Percentiles rank a stretch among this genome's conserved stretches.
Evolutionary conservation across 1,140 invertebrate species (phyloP).

Genomic region (Drosophila baimaii): DNA sequence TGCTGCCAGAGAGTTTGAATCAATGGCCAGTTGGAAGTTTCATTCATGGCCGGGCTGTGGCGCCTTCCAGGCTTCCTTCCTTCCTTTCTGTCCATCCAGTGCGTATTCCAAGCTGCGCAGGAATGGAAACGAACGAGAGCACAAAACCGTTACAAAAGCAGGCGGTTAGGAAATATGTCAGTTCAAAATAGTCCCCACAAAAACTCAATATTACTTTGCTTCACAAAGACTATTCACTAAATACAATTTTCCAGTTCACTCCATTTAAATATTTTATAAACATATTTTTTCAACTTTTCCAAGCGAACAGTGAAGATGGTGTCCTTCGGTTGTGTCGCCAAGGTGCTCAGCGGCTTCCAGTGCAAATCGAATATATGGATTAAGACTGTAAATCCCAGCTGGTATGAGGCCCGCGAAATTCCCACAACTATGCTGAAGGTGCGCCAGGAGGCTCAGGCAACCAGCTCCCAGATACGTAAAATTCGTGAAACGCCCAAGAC

Average conservation of each 20-base stretch:
- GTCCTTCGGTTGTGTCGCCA: conserved; percentile 52
- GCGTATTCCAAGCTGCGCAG: conserved; percentile 49
- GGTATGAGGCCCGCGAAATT: conserved; percentile 49
- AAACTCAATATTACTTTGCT: background rate
- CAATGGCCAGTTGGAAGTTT: conserved; percentile 36
- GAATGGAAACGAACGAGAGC: background rate
- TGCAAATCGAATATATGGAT: conserved; percentile 33
- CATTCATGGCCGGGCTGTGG: conserved; percentile 26
- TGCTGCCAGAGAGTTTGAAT: conserved; percentile 17
- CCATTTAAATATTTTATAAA: too few species aligned
- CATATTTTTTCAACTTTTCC: conserved; percentile 1
- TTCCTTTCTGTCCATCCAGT: background rate
- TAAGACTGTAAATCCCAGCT: conserved; percentile 53
- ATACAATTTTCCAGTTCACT: too few species aligned
- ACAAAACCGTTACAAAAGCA: conserved; percentile 26
- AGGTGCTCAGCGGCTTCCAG: conserved; percentile 26
- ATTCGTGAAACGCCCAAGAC: background rate
- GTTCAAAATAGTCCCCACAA: background rate
- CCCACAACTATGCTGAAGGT: conserved; percentile 43
- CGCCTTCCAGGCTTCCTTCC: conserved; percentile 23
- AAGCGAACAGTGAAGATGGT: conserved; percentile 26
- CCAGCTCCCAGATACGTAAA: background rate
- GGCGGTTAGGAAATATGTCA: background rate
- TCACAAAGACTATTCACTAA: background rate
- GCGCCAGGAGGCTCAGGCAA: conserved; percentile 23